Evolutionary conservation across 2,888 invertebrate genomes (phyloP).

Genomic region (Lycophotia porphyrea): DNA sequence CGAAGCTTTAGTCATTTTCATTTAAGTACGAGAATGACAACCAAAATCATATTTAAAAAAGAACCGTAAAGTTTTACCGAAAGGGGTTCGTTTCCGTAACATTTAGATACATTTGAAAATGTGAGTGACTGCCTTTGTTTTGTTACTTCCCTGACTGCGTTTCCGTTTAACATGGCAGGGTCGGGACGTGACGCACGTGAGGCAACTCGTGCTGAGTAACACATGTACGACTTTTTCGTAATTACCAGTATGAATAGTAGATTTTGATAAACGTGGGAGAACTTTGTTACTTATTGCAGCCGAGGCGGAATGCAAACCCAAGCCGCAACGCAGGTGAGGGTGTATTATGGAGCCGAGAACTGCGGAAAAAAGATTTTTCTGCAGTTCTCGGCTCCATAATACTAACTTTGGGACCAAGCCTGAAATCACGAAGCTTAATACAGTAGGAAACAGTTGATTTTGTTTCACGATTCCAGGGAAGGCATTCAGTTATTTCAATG

Average conservation of each 20-base stretch:
- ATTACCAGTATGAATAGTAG: neutral
- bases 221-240: neutral
- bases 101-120: neutral
- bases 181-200: neutral
- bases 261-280: too few relatives aligned
- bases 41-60: neutral
- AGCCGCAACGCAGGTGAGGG: too few relatives aligned
- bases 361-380: neutral
- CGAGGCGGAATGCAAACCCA: too few relatives aligned
- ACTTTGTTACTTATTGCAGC: too few relatives aligned
- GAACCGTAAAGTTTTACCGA: slow-evolving; percentile 5
- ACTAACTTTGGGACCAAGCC: neutral
- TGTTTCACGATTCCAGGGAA: neutral
- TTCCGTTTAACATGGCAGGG: slow-evolving; percentile 8
- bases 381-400: too few relatives aligned
- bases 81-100: neutral
- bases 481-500: neutral
- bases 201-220: neutral
- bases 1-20: neutral
- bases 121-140: slow-evolving; percentile 20
- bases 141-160: neutral
- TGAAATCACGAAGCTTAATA: neutral
- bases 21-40: neutral
- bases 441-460: neutral
- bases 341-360: too few relatives aligned